Evolutionary conservation across 2,113 vertebrate species (phyloP).

Genomic region (Alligator mississippiensis): DNA sequence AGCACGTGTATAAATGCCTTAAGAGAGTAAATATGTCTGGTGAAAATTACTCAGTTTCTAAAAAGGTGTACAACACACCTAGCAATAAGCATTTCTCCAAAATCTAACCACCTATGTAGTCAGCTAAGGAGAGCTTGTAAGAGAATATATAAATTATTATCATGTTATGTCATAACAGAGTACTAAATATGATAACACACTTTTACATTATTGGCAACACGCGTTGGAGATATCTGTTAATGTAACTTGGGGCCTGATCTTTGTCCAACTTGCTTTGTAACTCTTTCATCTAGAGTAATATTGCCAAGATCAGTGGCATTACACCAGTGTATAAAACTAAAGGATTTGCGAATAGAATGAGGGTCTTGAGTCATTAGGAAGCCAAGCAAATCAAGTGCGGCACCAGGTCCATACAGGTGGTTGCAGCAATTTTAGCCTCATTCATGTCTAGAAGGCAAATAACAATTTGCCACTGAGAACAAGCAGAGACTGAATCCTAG

Average conservation of each 20-base stretch:
- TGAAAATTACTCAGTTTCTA: too few species aligned
- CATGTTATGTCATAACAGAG: neutral
- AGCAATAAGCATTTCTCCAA: too few species aligned
- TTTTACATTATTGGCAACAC: neutral
- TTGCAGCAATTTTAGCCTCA: neutral
- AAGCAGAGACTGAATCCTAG: neutral
- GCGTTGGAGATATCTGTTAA: neutral
- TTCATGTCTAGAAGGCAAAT: neutral
- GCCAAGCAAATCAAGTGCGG: neutral
- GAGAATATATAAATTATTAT: neutral
- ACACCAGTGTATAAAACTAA: neutral
- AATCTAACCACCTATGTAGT: too few species aligned
- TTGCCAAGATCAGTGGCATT: neutral
- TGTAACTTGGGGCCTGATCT: neutral
- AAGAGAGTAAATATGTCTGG: too few species aligned
- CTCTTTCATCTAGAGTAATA: neutral
- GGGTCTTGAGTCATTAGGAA: neutral
- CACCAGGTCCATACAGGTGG: neutral
- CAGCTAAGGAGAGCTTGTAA: neutral
- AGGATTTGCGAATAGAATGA: neutral
- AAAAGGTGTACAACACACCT: too few species aligned
- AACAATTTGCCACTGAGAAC: neutral
- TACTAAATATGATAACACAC: neutral
- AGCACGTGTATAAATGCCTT: too few species aligned
- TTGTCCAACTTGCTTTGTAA: neutral